Conservation (phyloP, 2,113 vertebrate species). For the Lycaon pictus region DNA sequence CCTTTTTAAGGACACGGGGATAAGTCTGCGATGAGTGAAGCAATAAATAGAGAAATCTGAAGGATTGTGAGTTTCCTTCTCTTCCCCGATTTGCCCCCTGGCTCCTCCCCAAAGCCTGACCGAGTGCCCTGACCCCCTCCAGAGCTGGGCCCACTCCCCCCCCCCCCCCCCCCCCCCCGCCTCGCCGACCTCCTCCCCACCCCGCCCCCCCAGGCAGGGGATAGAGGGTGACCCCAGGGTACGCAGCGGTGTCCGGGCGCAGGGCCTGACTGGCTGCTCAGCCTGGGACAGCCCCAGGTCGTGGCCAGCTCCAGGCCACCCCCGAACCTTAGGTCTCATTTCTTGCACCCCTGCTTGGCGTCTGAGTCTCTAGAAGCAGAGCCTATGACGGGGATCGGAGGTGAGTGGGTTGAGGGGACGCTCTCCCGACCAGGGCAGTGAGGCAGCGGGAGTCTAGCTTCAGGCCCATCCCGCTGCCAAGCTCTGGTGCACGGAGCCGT, state of each 20-base stretch:
- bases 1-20: conserved; percentile 78
- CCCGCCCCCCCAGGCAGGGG: background rate
- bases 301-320: background rate
- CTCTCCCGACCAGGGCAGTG: background rate
- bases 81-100: background rate
- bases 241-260: background rate
- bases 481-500: background rate
- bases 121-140: background rate
- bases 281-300: background rate
- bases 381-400: rapidly evolving
- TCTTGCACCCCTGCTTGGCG: background rate
- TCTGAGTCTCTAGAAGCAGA: background rate
- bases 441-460: background rate
- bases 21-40: conserved; percentile 70
- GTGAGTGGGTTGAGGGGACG: no score
- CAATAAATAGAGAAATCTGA: conserved; percentile 71
- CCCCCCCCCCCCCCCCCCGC: no score
- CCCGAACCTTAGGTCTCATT: background rate
- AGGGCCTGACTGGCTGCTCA: background rate
- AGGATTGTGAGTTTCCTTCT: background rate
- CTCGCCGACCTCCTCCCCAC: no score
- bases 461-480: background rate
- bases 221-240: background rate
- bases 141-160: background rate
- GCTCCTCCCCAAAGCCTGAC: background rate